A percentile compares a stretch with the other conserved stretches of the same genome.
Conservation (phyloP, 1,140 invertebrate species). For the Brachionus sp. region DNA sequence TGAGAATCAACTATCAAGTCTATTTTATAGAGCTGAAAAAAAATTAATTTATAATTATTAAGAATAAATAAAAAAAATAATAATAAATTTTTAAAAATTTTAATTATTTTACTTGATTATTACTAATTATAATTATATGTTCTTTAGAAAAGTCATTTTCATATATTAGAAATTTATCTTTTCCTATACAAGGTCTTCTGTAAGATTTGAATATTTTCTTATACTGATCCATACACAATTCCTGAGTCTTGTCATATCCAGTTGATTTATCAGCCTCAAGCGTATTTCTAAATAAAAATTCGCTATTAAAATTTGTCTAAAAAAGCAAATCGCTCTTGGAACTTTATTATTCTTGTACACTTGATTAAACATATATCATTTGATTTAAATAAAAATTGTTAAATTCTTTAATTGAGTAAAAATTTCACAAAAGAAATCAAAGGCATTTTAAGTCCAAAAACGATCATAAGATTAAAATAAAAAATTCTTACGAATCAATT, state of each 20-base stretch:
- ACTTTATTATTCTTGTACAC: background rate
- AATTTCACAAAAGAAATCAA: background rate
- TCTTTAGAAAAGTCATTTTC: constrained; percentile 14
- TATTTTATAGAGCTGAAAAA: constrained; percentile 75
- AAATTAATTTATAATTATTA: background rate
- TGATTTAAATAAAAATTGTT: no score
- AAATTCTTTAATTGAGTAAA: background rate
- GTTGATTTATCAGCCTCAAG: constrained; percentile 75
- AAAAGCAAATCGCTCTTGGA: background rate
- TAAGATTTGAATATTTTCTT: constrained; percentile 84
- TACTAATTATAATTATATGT: constrained; percentile 49
- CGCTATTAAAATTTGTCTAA: background rate
- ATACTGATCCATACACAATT: constrained; percentile 96
- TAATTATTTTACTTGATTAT: constrained; percentile 65
- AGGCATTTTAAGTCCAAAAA: background rate
- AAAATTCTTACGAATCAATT: constrained; percentile 66
- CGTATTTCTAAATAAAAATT: constrained; percentile 64
- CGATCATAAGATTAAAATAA: background rate
- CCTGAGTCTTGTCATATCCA: constrained; percentile 68
- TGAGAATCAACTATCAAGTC: constrained; percentile 63
- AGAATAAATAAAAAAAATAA: background rate
- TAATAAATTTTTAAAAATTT: constrained; percentile 66
- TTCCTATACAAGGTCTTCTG: constrained; percentile 69
- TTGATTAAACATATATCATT: no score
- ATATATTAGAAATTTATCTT: constrained; percentile 47